A percentile compares a stretch with the other conserved stretches of the same genome.
phyloP scores from a whole-genome alignment of 2,888 invertebrate species.

The Campoplex nolae region DNA sequence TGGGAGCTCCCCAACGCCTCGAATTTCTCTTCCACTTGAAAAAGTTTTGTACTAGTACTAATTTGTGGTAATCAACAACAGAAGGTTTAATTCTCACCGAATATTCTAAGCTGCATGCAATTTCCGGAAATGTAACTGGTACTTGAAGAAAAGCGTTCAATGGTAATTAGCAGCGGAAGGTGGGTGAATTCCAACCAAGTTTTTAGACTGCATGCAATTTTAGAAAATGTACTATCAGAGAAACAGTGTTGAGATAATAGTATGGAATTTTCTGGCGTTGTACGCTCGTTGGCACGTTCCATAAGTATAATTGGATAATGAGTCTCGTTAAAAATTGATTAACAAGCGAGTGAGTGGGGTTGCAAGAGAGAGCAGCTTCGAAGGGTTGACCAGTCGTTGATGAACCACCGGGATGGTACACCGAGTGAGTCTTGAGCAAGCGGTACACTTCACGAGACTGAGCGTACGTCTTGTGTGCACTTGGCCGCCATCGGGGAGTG shows the following conservation, averaged over 20 bases:
- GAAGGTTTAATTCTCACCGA: too few relatives aligned
- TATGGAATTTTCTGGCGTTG: background rate
- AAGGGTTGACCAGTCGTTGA: background rate
- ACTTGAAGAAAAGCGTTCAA: too few relatives aligned
- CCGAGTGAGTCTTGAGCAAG: slow-evolving; percentile 30
- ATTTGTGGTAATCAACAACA: too few relatives aligned
- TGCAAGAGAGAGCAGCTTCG: background rate
- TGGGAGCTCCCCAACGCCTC: too few relatives aligned
- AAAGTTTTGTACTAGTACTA: too few relatives aligned
- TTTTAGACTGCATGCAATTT: too few relatives aligned
- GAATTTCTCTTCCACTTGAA: too few relatives aligned
- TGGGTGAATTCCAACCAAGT: background rate
- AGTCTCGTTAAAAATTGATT: background rate
- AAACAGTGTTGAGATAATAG: background rate
- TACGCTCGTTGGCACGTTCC: background rate
- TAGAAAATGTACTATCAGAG: too few relatives aligned
- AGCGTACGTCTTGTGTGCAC: slow-evolving; percentile 51
- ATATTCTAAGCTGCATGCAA: too few relatives aligned
- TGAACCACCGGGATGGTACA: slow-evolving; percentile 15
- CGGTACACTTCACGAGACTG: slow-evolving; percentile 55
- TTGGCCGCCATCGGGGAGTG: slow-evolving; percentile 66
- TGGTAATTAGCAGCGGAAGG: too few relatives aligned
- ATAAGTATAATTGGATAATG: slow-evolving; percentile 6
- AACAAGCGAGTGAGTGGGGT: background rate
- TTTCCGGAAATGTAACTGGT: too few relatives aligned